Base-by-base conservation (phyloP, 2,888 invertebrate species). In the Ectemnius cavifrons region DNA sequence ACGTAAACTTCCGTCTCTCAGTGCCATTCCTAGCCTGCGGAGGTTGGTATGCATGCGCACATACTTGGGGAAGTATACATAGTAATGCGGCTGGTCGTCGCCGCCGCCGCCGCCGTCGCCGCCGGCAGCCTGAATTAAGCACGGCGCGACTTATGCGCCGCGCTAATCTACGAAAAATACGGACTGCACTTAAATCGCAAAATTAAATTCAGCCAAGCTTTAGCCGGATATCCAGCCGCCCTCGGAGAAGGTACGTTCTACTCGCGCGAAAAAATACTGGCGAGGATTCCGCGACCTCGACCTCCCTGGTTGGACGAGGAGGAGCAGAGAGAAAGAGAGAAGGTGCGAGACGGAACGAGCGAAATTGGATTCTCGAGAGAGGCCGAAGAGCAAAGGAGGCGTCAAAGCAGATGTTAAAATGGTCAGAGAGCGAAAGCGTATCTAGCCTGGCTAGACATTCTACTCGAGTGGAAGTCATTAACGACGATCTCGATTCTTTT, bases 401-500 rank as follows among this genome's bases (percentile, higher is more conserved):
- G 52, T 52, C 52, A 52, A 52, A 52, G 16, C 52, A 52, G 16
- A 52, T 52, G 14, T 52, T 52, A 16, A 16, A 52, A 16, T 52
- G 52, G 52, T 52, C 52, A 52, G n/a, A 52, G n/a, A 16, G 16
- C 37, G 37, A 37, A 37, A 37, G 37, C 37, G 37, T 52, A 16
- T 52, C 14, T 52, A 52, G 14, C 16, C 52, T 0, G 52, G 16
- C 52, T 52, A 16, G 61, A 68, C 67, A 62, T 20, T 62, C 20
- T 28, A 18, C 13, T 18, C 62, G 37, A 4, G 20, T 11, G 59
- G 20, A 14, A n/a, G 20, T 27, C 16, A 59, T 59, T 59, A 59
- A 16, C 77, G 65, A 77, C 62, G 71, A 76, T 47, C 72, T 71
- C 75, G 69, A 71, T 72, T 81, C 68, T 69, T 67, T 57, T 71